Conservation (phyloP, 2,888 invertebrate genomes). For the Chrysotoxum bicinctum region DNA sequence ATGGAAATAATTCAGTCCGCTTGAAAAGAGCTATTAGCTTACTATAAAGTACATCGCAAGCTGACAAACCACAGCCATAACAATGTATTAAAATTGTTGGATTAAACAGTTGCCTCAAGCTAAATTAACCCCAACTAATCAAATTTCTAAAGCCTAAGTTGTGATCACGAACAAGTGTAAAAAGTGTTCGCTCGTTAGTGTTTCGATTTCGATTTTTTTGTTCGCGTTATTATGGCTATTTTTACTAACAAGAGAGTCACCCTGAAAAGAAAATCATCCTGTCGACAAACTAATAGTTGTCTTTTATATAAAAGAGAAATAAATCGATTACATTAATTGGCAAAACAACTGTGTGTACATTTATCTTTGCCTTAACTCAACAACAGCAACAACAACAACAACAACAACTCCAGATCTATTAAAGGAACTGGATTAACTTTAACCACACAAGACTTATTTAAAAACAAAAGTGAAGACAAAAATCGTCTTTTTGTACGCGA, state of each 20-base stretch:
- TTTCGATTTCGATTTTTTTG: neutral
- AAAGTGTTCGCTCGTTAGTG: slow-evolving; percentile 49
- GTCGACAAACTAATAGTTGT: slow-evolving; percentile 64
- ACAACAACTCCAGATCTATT: slow-evolving; percentile 51
- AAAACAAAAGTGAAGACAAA: slow-evolving; percentile 28
- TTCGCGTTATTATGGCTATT: slow-evolving; percentile 1
- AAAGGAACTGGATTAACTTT: slow-evolving; percentile 59
- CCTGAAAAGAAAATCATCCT: slow-evolving; percentile 48
- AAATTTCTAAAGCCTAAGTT: neutral
- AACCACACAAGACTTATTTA: neutral
- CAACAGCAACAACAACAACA: neutral
- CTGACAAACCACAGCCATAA: neutral
- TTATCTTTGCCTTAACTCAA: slow-evolving; percentile 23
- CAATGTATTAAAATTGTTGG: slow-evolving; percentile 1
- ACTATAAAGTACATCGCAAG: neutral
- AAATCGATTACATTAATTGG: slow-evolving; percentile 69
- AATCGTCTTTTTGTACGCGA: neutral
- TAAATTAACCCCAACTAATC: slow-evolving; percentile 15
- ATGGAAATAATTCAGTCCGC: neutral
- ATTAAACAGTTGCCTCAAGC: slow-evolving; percentile 33
- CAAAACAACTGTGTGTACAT: slow-evolving; percentile 14
- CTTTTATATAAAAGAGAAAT: slow-evolving; percentile 54
- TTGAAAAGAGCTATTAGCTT: neutral
- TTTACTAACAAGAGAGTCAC: slow-evolving; percentile 32
- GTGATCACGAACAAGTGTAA: slow-evolving; percentile 39